These are phyloP conservation scores for Drosophila ohnishii DNA, from an alignment of 1,140 invertebrate genomes.

Conservation along the genomic window DNA sequence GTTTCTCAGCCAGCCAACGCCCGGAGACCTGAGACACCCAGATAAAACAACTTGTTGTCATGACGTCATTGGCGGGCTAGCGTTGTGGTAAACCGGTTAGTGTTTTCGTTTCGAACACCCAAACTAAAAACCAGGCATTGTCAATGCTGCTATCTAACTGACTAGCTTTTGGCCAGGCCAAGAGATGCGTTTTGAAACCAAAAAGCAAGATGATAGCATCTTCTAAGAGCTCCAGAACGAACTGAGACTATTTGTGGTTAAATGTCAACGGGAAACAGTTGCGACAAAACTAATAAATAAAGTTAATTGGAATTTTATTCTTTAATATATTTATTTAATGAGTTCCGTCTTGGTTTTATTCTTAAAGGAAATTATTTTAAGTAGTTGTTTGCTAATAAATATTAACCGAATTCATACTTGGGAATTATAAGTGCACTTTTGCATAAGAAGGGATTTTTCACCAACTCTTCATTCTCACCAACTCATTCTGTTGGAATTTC, in stretches of 20 bases:
- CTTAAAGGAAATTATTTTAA: background rate
- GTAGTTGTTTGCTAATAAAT: background rate
- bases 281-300: background rate
- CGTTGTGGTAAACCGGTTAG: conserved; percentile 63
- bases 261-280: conserved; percentile 17
- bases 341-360: background rate
- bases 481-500: background rate
- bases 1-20: conserved; percentile 56
- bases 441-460: background rate
- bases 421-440: background rate
- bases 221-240: background rate
- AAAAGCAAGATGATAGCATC: conserved; percentile 14
- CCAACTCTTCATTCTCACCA: too few species aligned
- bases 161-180: conserved; percentile 21
- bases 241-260: background rate
- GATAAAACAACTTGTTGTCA: conserved; percentile 67
- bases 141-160: conserved; percentile 15
- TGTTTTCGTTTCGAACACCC: conserved; percentile 42
- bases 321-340: background rate
- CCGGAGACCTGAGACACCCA: conserved; percentile 30
- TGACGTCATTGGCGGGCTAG: conserved; percentile 60
- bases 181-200: conserved; percentile 39
- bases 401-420: background rate
- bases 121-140: conserved; percentile 33
- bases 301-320: background rate